Evolutionary conservation across 2,113 vertebrate species (phyloP).

Genomic region (Microtus oregoni): DNA sequence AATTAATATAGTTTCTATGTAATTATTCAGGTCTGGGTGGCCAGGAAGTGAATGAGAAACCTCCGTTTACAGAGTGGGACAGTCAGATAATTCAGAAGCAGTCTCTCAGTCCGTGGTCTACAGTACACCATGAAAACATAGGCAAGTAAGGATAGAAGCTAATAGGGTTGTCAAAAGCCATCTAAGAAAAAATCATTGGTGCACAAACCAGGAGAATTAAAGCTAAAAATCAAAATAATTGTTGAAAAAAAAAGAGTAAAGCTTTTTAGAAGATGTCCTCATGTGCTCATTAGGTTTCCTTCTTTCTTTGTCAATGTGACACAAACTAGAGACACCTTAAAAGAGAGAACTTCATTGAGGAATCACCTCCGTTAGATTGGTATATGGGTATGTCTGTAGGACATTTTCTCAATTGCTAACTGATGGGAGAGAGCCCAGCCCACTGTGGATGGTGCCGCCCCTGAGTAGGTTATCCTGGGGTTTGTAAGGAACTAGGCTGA

Average conservation of each 20-base stretch:
- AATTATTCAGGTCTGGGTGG: too few relatives aligned
- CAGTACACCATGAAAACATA: background rate
- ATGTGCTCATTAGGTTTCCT: background rate
- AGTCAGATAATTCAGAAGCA: background rate
- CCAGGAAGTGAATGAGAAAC: too few relatives aligned
- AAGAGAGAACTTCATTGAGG: background rate
- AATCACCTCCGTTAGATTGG: background rate
- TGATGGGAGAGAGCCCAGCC: background rate
- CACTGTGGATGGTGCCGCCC: background rate
- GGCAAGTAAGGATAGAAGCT: background rate
- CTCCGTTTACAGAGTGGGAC: background rate
- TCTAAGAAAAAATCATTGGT: background rate
- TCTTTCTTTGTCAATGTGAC: background rate
- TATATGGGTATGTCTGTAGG: background rate
- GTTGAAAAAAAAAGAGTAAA: background rate
- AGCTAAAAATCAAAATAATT: background rate
- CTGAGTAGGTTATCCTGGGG: background rate
- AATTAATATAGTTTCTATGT: too few relatives aligned
- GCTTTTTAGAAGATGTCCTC: background rate
- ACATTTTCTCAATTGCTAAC: background rate
- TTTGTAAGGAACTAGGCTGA: background rate
- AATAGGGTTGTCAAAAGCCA: background rate
- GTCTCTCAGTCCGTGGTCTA: background rate
- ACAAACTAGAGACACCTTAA: background rate
- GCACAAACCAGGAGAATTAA: background rate